Evolutionary conservation across 2,888 invertebrate species (phyloP), one percentile per base, ranked within the genome.

Genomic region (Lycocerus yunnanus): DNA sequence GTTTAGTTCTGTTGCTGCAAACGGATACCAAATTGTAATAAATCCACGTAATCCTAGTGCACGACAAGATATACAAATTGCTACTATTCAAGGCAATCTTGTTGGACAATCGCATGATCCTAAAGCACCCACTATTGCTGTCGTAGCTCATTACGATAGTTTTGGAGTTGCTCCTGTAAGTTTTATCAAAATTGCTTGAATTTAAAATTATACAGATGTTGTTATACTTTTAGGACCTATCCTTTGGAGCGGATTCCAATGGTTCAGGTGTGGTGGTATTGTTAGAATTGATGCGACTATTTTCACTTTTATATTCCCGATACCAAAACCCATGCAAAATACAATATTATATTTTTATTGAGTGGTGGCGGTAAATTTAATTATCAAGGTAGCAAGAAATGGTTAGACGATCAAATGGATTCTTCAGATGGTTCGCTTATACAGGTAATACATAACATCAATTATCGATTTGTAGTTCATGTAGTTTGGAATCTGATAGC

Each of bases 301-400:
- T 98, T 88, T 96, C 97, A 58, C 92, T 94, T 75, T 89, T 98
- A 69, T 97, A 97, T 87, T 91, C 94, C n/a, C 0, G 92, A 91
- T 74, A 88, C 91, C 1, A 91, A 92, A 79, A 93, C 93, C 0
- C 90, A 93, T 63, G 94, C 94, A 0, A 92, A 90, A 68, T 93
- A 93, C 65, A 93, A 96, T 79, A 87, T 99, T 13, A 88, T 98
- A 69, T 99, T 99, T 86, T 89, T 97, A 71, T 89, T 98, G 71
- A 93, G 97, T 21, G 97, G 97, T 15, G 95, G 94, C 60, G 99
- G 99, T 3, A 95, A 97, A 85, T 88, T 93, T 9, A 99, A 98
- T 89, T 99, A 96, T 85, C 95, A 97, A 86, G 97, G 98, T 0
- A 94, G 95, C 60, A 97, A 98, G 88, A 96, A 97, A 84, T 99